Evolutionary conservation across 2,113 vertebrate genomes (phyloP).

Genomic region (Nothoprocta perdicaria): DNA sequence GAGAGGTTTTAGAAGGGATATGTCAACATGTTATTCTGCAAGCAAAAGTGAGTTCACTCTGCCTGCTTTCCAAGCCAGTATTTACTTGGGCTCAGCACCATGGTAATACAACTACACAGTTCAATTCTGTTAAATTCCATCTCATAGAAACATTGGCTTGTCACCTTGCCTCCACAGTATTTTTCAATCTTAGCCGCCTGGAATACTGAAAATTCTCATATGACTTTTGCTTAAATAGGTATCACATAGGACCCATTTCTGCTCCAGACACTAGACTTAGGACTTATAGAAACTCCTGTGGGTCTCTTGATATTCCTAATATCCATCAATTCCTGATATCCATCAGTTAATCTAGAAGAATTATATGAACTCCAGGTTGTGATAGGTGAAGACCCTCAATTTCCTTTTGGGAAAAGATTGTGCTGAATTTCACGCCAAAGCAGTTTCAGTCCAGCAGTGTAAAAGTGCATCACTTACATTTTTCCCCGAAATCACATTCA

Average conservation of each 20-base stretch:
- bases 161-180: neutral
- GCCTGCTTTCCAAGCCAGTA: neutral
- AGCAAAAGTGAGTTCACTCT: neutral
- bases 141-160: neutral
- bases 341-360: neutral
- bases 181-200: neutral
- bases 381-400: neutral
- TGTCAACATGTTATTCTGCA: conserved; percentile 5
- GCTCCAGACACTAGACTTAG: neutral
- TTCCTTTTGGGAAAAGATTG: neutral
- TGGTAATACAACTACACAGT: neutral
- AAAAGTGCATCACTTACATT: neutral
- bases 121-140: neutral
- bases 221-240: neutral
- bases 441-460: neutral
- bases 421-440: neutral
- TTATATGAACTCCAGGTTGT: neutral
- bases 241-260: neutral
- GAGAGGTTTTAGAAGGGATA: conserved; percentile 1
- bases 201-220: neutral
- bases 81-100: conserved; percentile 33
- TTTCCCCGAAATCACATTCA: neutral
- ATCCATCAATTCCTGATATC: neutral
- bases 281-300: neutral
- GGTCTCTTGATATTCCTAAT: neutral